Evolutionary conservation across 2,113 vertebrate genomes (phyloP).

Genomic region (Eidolon helvum): DNA sequence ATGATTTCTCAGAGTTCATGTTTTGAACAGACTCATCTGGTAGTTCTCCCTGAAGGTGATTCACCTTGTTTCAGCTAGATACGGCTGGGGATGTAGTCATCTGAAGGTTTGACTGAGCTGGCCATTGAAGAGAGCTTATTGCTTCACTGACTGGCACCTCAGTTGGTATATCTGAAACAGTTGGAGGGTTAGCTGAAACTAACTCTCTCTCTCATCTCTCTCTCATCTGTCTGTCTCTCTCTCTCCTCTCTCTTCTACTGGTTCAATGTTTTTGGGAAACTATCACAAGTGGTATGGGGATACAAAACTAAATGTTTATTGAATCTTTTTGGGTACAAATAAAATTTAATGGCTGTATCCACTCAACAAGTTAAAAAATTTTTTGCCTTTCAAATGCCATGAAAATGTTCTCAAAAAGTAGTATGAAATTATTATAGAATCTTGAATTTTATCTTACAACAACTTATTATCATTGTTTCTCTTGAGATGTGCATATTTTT

Average conservation of each 20-base stretch:
- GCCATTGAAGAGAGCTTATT: neutral
- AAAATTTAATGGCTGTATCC: neutral
- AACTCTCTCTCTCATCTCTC: too few relatives aligned
- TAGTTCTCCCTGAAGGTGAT: neutral
- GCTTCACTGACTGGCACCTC: neutral
- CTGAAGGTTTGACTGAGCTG: neutral
- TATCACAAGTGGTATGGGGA: neutral
- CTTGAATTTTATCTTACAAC: neutral
- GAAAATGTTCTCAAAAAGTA: neutral
- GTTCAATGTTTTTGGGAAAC: neutral
- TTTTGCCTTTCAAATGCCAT: neutral
- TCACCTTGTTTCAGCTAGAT: neutral
- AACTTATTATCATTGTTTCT: neutral
- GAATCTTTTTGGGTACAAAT: neutral
- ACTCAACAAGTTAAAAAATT: neutral
- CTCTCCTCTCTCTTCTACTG: neutral
- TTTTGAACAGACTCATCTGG: neutral
- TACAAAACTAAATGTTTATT: neutral
- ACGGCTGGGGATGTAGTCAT: too few relatives aligned
- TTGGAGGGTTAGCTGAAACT: neutral
- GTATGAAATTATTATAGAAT: neutral
- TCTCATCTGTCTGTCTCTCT: neutral
- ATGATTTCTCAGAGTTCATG: neutral
- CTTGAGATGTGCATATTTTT: neutral
- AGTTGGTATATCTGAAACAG: neutral